A percentile compares a stretch with the other conserved stretches of the same genome.
Conservation (phyloP, 2,888 invertebrate genomes). For the Troides helena region DNA sequence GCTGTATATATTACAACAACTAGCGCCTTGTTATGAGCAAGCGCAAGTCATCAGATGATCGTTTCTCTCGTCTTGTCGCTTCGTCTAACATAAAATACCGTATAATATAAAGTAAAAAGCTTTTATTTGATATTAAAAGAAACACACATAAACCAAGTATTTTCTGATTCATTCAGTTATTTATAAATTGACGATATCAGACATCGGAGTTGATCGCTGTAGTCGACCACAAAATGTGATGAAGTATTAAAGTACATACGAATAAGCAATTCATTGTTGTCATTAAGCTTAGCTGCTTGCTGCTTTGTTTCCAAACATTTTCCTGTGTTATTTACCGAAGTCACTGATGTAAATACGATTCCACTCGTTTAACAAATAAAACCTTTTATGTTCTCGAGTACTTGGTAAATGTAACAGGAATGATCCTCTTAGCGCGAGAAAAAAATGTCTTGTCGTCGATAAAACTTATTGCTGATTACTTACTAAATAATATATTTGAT, state of each 20-base stretch:
- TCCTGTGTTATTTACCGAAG: constrained; percentile 23
- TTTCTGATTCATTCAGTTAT: neutral
- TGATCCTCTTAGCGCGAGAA: constrained; percentile 17
- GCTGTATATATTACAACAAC: too few relatives aligned
- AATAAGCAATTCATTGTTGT: constrained; percentile 22
- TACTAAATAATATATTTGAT: neutral
- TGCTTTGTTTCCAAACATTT: constrained; percentile 20
- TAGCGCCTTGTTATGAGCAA: too few relatives aligned
- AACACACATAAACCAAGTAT: neutral
- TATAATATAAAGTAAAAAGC: too few relatives aligned
- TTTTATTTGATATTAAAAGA: neutral
- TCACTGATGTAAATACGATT: constrained; percentile 24
- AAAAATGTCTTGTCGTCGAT: constrained; percentile 6
- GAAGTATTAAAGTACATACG: constrained; percentile 9
- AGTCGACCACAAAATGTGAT: neutral
- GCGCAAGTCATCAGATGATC: too few relatives aligned
- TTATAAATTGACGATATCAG: neutral
- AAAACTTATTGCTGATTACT: constrained; percentile 11
- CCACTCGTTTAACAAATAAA: constrained; percentile 27
- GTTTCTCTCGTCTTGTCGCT: too few relatives aligned
- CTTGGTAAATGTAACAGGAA: constrained; percentile 21
- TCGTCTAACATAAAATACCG: too few relatives aligned
- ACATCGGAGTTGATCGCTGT: too few relatives aligned
- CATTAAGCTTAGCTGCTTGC: constrained; percentile 12
- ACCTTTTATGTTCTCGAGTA: constrained; percentile 23